Conservation (phyloP, 2,113 vertebrate species). For the Hypanus sabinus region DNA sequence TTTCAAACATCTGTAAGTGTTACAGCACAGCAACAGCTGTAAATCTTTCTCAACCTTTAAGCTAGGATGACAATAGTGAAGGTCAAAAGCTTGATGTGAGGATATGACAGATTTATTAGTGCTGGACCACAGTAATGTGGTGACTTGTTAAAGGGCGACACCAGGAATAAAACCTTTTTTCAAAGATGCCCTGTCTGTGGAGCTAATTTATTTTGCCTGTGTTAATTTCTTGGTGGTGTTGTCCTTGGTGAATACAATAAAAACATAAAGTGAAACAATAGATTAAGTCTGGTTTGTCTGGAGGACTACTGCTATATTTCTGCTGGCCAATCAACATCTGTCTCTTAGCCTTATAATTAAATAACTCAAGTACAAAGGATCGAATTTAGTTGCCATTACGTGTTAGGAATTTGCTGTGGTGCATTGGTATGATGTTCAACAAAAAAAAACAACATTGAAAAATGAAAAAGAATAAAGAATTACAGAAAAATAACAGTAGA, state of each 20-base stretch:
- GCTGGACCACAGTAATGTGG: neutral
- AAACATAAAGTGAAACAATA: neutral
- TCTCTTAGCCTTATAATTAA: neutral
- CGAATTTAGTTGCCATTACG: no score
- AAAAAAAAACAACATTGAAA: no score
- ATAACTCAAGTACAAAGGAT: neutral
- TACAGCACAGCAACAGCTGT: neutral
- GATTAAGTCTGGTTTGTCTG: neutral
- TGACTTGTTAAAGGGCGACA: neutral
- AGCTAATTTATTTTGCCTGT: neutral
- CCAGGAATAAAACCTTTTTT: neutral
- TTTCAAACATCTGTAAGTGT: neutral
- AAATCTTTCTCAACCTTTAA: slow-evolving; percentile 7
- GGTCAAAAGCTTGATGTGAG: neutral
- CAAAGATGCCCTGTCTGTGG: neutral
- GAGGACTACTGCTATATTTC: neutral
- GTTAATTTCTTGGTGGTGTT: neutral
- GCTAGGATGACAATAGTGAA: neutral
- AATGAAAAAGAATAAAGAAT: no score
- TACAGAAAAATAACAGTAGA: no score
- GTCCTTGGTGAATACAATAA: neutral
- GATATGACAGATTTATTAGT: neutral
- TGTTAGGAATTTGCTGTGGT: no score
- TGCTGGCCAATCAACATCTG: neutral
- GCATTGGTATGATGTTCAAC: no score